These are phyloP conservation scores for Eupeodes latifasciatus DNA, from an alignment of 2,888 invertebrate genomes.

Conservation along the genomic window DNA sequence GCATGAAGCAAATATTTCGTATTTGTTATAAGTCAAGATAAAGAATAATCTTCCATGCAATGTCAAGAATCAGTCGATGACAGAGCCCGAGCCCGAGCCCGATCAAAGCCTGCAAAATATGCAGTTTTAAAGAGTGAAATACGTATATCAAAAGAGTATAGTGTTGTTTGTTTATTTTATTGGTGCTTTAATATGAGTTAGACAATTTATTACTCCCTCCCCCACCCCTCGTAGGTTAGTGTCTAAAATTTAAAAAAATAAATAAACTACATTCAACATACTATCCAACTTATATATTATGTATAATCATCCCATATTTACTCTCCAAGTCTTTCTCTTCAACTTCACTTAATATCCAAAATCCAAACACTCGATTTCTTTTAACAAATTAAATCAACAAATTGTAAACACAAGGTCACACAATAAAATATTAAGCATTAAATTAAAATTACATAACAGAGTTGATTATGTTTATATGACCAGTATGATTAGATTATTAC, in stretches of 20 bases:
- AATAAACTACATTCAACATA: constrained; percentile 37
- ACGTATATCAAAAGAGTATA: constrained; percentile 16
- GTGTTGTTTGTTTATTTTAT: constrained; percentile 64
- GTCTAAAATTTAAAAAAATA: constrained; percentile 25
- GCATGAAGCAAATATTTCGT: constrained; percentile 11
- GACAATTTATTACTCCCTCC: constrained; percentile 45
- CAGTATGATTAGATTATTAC: constrained; percentile 43
- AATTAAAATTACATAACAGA: constrained; percentile 26
- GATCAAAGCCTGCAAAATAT: background rate
- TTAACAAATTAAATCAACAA: constrained; percentile 21
- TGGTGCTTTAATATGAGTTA: constrained; percentile 73
- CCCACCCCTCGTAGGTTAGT: constrained; percentile 40
- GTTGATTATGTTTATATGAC: constrained; percentile 49
- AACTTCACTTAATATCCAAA: background rate
- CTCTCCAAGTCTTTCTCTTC: constrained; percentile 35
- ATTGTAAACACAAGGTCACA: constrained; percentile 66
- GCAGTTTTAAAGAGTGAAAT: constrained; percentile 44
- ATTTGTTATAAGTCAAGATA: background rate
- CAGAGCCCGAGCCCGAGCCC: background rate
- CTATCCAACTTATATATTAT: constrained; percentile 36
- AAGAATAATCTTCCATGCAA: constrained; percentile 33
- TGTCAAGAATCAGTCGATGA: background rate
- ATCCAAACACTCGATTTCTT: constrained; percentile 10
- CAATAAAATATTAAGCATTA: constrained; percentile 45
- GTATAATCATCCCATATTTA: constrained; percentile 56